A percentile compares a stretch with the other conserved stretches of the same genome.
Evolutionary conservation across 1,140 invertebrate species (phyloP).

Genomic region (Tetranychus cinnabarinus): DNA sequence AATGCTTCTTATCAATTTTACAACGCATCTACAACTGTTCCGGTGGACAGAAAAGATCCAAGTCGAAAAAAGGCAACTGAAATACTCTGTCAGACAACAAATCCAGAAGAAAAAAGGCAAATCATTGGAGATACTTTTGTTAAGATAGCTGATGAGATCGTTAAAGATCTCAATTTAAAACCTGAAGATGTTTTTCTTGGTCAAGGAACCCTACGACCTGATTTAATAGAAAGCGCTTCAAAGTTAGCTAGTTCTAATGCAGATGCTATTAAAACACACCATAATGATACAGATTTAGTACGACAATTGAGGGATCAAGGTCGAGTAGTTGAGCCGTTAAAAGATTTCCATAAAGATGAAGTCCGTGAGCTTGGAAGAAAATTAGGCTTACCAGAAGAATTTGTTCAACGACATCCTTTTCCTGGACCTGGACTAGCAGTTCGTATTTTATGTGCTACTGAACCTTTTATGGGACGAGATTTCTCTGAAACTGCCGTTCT

Average conservation of each 20-base stretch:
- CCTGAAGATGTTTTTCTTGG: constrained; percentile 62
- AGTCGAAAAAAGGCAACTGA: constrained; percentile 47
- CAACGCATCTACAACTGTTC: constrained; percentile 47
- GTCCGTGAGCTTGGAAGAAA: constrained; percentile 54
- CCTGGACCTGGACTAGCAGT: constrained; percentile 78
- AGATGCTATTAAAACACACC: constrained; percentile 97
- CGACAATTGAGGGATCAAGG: constrained; percentile 55
- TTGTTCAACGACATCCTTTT: constrained; percentile 89
- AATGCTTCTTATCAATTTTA: constrained; percentile 27
- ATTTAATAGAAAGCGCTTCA: constrained; percentile 93
- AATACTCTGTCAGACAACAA: constrained; percentile 56
- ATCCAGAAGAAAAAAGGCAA: constrained; percentile 90
- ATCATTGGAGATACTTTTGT: constrained; percentile 93
- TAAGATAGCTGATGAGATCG: constrained; percentile 51
- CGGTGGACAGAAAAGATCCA: constrained; percentile 31
- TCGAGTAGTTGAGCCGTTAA: constrained; percentile 84
- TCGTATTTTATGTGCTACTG: constrained; percentile 78
- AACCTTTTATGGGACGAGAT: constrained; percentile 81
- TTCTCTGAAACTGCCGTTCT: constrained; percentile 78
- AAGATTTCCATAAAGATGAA: constrained; percentile 98
- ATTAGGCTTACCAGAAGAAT: constrained; percentile 55
- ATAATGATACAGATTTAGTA: constrained; percentile 95
- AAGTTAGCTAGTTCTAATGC: constrained; percentile 52
- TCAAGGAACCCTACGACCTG: constrained; percentile 69
- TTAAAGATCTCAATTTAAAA: constrained; percentile 51